phyloP scores from a whole-genome alignment of 2,113 vertebrate genomes.

The Aplodontia rufa region DNA sequence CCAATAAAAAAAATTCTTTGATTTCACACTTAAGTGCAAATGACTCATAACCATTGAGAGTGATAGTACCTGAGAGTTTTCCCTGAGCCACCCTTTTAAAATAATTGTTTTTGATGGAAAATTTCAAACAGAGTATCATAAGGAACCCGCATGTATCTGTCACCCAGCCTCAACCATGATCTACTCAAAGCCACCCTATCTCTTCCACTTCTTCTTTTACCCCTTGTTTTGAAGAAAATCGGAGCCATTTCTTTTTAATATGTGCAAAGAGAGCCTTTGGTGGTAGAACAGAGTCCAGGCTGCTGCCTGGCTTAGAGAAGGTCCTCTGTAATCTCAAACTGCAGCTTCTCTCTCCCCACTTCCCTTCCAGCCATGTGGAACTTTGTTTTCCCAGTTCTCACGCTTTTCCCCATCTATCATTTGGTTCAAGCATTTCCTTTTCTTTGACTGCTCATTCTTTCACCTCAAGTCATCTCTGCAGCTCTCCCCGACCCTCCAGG shows the following conservation, averaged over 20 bases:
- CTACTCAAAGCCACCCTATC: not conserved
- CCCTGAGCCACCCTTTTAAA: not conserved
- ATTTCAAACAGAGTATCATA: not conserved
- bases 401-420: not conserved
- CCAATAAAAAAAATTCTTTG: not conserved
- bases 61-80: not conserved
- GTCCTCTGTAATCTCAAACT: too few species aligned
- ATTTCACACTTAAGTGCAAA: not conserved
- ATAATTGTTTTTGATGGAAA: not conserved
- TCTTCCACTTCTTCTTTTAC: not conserved
- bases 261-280: not conserved
- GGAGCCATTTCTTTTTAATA: not conserved
- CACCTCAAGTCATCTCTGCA: not conserved
- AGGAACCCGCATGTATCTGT: not conserved
- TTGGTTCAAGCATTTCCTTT: not conserved
- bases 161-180: not conserved
- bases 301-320: not conserved
- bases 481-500: not conserved
- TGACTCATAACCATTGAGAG: not conserved
- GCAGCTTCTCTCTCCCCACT: rapidly evolving
- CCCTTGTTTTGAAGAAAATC: not conserved
- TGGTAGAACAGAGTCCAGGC: not conserved
- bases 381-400: not conserved
- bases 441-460: not conserved
- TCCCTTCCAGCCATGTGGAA: not conserved